These are phyloP conservation scores for Columbina picui DNA, from an alignment of 2,113 vertebrate genomes.

Conservation along the genomic window DNA sequence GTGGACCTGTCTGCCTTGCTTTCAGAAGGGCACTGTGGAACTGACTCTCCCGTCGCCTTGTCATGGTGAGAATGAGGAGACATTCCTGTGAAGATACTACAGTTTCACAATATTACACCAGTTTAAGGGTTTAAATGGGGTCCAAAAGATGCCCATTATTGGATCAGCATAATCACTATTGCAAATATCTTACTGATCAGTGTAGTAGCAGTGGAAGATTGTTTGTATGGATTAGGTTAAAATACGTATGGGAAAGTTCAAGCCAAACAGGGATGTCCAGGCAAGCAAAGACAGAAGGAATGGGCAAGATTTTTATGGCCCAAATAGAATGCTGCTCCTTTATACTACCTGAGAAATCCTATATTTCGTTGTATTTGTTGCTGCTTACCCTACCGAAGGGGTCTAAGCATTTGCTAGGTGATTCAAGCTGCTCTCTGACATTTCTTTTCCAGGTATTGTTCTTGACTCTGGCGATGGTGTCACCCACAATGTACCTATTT, in stretches of 20 bases:
- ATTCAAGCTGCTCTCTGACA: background rate
- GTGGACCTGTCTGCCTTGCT: background rate
- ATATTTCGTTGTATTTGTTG: background rate
- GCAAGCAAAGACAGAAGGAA: background rate
- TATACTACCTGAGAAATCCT: background rate
- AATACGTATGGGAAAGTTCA: background rate
- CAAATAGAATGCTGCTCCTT: background rate
- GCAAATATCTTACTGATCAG: background rate
- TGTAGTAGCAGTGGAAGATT: background rate
- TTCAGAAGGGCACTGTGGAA: background rate
- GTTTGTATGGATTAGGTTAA: background rate
- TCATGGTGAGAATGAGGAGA: background rate
- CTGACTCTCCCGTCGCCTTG: background rate
- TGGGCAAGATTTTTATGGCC: background rate
- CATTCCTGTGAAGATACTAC: background rate
- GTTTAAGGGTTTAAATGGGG: background rate
- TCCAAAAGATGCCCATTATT: background rate
- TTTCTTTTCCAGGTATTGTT: conserved; percentile 86
- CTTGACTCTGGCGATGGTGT: conserved; percentile 92
- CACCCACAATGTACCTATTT: conserved; percentile 89
- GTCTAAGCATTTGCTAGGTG: background rate
- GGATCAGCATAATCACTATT: background rate
- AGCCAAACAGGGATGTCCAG: background rate
- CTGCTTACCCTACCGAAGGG: background rate
- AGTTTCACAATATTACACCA: background rate